Evolutionary conservation across 2,797 vertebrate species (phyloP), one percentile per base, ranked within the genome.

Genomic region (Cynodonichthys magdalenae): DNA sequence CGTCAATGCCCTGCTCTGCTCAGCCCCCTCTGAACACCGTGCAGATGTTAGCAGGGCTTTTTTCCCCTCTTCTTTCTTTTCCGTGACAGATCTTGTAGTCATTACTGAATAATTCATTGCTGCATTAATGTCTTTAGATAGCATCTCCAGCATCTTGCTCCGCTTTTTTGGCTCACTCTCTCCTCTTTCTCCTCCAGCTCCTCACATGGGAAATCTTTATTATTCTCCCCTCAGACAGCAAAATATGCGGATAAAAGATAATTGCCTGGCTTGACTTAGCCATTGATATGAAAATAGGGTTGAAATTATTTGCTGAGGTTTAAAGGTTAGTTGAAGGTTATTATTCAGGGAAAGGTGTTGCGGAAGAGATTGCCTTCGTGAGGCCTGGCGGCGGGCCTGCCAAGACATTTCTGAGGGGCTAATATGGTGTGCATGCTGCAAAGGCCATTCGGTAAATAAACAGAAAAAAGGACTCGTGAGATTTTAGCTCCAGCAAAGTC

Each of bases 261-360:
- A 97, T 96, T 97, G 95, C 95, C 93, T 94, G 93, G 92, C 94
- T 95, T 93, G 95, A 96, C 95, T 95, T 92, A 92, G 90, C 94
- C 92, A 96, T 97, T 96, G 95, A 96, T 96, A 97, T 96, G 95
- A 97, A 97, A 97, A 98, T 97, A 92, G 94, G 95, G 92, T 94
- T 94, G 95, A 93, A 96, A 97, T 96, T 94, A 97, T 96, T 96
- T 94, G 93, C 93, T 82, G 88, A 78, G 78, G 93, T 96, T 95
- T 96, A 96, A 97, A 98, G 96, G 96, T 97, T 96, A 96, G 94
- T 95, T 95, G 95, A 96, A 98, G 95, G 95, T 98, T 96, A 95
- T 95, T 95, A 95, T 90, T 84, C 87, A 87, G 88, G 91, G 79
- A 81, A 82, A 83, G 84, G 82, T 82, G 66, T 69, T 59, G 80